phyloP scores from a whole-genome alignment of 2,888 invertebrate genomes.

The Masnerella sp. region DNA sequence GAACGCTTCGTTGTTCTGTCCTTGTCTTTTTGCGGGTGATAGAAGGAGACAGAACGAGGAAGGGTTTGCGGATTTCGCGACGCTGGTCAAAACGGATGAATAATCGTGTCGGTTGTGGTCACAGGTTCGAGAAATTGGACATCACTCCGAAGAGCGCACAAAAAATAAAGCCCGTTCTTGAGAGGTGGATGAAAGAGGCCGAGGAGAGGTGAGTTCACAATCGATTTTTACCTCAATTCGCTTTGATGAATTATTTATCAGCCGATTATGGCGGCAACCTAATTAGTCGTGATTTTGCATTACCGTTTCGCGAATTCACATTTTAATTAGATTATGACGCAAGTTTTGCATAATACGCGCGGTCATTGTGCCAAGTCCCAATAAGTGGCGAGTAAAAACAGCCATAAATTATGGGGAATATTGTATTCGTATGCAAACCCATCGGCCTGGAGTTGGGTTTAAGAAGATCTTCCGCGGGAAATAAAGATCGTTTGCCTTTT shows the following conservation, averaged over 20 bases:
- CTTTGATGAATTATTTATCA: conserved; percentile 30
- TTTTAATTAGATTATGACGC: conserved; percentile 26
- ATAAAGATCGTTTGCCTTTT: conserved; percentile 45
- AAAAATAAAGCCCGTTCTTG: conserved; percentile 99
- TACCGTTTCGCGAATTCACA: conserved; percentile 28
- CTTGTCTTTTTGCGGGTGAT: too few relatives aligned
- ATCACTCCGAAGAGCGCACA: conserved; percentile 99
- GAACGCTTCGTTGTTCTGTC: too few relatives aligned
- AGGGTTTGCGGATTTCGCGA: too few relatives aligned
- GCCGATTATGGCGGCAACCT: conserved; percentile 11
- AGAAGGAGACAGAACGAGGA: too few relatives aligned
- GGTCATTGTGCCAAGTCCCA: conserved; percentile 15
- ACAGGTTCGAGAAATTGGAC: conserved; percentile 99
- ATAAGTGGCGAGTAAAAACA: conserved; percentile 28
- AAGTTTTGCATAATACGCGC: conserved; percentile 32
- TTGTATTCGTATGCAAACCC: conserved; percentile 25
- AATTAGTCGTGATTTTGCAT: conserved; percentile 28
- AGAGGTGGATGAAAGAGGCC: conserved; percentile 99
- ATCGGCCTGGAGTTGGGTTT: conserved; percentile 7
- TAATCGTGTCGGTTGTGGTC: conserved; percentile 36
- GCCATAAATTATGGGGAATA: conserved; percentile 37
- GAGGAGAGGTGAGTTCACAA: conserved; percentile 89
- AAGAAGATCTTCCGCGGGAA: conserved; percentile 28
- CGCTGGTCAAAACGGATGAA: conserved; percentile 13
- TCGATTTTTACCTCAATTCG: conserved; percentile 29